Base-by-base conservation (phyloP, 2,888 invertebrate genomes). In the Pseudoips prasinana region DNA sequence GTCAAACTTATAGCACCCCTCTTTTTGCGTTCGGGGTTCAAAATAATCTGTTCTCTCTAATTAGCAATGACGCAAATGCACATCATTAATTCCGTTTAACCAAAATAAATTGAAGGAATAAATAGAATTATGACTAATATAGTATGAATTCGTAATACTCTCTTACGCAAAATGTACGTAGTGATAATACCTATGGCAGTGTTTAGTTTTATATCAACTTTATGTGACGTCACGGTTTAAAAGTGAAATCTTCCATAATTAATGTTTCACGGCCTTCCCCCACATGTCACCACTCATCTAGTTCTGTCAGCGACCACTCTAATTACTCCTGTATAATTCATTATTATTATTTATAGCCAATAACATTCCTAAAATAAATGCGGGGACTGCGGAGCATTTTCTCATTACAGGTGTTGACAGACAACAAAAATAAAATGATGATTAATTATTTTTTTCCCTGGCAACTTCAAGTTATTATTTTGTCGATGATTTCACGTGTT, bases 251-350 rank as follows among this genome's bases (percentile, higher is more conserved):
- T 58, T 56, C 51, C 56, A 52, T 72, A 70, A 74, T 73, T 64
- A 70, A 70, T 69, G 65, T 40, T 38, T 36, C 39, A 41, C 55
- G 58, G 58, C 59, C 58, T 66, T 46, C 49, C 38, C 29, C 19
- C 75, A 74, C 64, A 71, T 74, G 73, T 65, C 43, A 31, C 7
- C 40, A 38, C n/a, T n/a, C 53, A 46, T 25, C 45, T n/a, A 27
- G 22, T 37, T 42, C 64, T 69, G 72, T 79, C 78, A 65, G 62
- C 75, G 64, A 58, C 60, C 70, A 60, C 39, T 63, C 69, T 67
- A 62, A 69, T 73, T 70, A 58, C 69, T 73, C 73, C 70, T 73
- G 72, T 61, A 71, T 65, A 67, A 65, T 64, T 58, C 57, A 61
- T 42, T 39, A 46, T 42, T 26, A 45, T 55, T 73, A 73, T 60